Conservation (phyloP, 2,113 vertebrate species). For the Lates calcarifer region DNA sequence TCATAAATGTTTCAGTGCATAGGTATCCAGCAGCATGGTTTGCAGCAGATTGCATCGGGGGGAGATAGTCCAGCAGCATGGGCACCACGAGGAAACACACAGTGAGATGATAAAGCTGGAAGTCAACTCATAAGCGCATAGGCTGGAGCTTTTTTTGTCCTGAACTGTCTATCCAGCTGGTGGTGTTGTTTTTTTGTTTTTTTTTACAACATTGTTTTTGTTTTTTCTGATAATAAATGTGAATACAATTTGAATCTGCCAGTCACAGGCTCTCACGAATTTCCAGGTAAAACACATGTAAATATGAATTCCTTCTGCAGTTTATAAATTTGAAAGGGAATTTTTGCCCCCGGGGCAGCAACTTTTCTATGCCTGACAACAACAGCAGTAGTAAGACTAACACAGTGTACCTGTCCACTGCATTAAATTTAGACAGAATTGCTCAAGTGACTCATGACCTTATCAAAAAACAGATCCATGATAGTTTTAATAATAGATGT, state of each 20-base stretch:
- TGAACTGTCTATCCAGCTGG: background rate
- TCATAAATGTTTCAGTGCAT: conserved; percentile 25
- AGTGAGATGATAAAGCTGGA: background rate
- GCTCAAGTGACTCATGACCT: background rate
- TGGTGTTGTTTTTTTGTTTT: background rate
- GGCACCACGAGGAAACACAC: background rate
- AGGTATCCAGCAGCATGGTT: background rate
- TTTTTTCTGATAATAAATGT: too few species aligned
- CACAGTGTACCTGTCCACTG: background rate
- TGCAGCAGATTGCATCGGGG: conserved; percentile 37
- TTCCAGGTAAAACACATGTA: background rate
- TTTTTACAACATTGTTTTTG: background rate
- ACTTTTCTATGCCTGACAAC: background rate
- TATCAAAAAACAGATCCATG: background rate
- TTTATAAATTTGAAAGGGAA: background rate
- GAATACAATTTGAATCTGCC: too few species aligned
- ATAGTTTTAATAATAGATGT: background rate
- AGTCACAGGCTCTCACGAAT: too few species aligned
- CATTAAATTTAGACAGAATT: too few species aligned
- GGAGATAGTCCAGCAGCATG: background rate
- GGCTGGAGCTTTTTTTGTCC: too few species aligned
- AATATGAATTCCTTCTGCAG: background rate
- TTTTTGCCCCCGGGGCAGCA: background rate
- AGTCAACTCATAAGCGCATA: too few species aligned
- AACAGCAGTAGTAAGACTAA: background rate